Evolutionary conservation across 2,888 invertebrate genomes (phyloP), one percentile per base, ranked within the genome.

Genomic region (Aleiodes alternator): DNA sequence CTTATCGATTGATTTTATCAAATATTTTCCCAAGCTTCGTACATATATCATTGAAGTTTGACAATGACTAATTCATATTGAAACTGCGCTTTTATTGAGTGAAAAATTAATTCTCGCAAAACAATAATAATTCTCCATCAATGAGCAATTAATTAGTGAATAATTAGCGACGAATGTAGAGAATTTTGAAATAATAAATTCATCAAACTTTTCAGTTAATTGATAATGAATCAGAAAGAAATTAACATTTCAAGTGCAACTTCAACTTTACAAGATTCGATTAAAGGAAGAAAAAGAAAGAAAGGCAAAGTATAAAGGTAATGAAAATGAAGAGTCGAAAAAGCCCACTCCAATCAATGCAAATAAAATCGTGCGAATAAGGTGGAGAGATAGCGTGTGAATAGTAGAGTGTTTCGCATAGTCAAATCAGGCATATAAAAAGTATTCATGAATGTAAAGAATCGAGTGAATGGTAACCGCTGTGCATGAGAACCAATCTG

Each of bases 291-390:
- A 43, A 11, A 43, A 11, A 61, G 12, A 23, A 2, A 43, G 3
- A 43, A 11, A 61, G 12, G 43, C 9, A 9, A 43, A 43, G n/a
- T 31, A 43, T 43, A 43, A 43, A 53, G n/a, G 3, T 16, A 38
- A 55, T 66, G 77, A 75, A 69, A 75, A 72, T 79, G 75, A 73
- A 66, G 68, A 75, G 55, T 75, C 78, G 77, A 59, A 71, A 73
- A 68, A 48, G 68, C 66, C 84, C 87, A 89, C 88, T 89, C 87
- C 87, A 89, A 89, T 89, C 88, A 88, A 89, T 89, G 89, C 88
- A 89, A 89, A 89, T 89, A 84, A 86, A 88, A 88, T 88, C 87
- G 87, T 84, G 84, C 85, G 80, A 84, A 82, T 82, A 84, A 85
- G 23, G 23, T 23, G 16, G 59, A 83, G 85, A 76, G 75, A 69